Evolutionary conservation across 1,140 invertebrate genomes (phyloP).

Genomic region (Acyrthosiphon pisum): DNA sequence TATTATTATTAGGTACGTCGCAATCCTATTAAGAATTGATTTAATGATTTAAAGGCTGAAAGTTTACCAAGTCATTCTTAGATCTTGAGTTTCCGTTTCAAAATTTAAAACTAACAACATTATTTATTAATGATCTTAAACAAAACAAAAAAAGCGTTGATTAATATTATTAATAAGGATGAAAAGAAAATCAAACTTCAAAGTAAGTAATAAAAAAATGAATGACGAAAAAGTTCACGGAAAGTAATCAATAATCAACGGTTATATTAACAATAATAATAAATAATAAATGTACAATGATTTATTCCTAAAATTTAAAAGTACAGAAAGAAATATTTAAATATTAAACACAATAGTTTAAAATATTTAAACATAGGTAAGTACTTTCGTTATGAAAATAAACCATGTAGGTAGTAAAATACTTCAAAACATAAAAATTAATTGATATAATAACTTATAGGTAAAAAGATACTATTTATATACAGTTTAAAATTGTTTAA

Average conservation of each 20-base stretch:
- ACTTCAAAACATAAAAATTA: neutral
- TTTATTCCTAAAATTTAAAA: neutral
- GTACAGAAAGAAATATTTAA: neutral
- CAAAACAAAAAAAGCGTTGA: neutral
- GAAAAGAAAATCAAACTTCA: neutral
- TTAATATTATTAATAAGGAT: slow-evolving; percentile 14
- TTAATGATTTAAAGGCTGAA: neutral
- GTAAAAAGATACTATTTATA: neutral
- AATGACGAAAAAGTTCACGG: neutral
- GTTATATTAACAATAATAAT: neutral
- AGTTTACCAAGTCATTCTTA: neutral
- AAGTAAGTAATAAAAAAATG: neutral
- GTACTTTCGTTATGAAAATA: neutral
- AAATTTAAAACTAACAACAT: slow-evolving; percentile 22
- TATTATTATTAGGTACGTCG: neutral
- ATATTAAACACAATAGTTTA: neutral
- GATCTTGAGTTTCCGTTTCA: neutral
- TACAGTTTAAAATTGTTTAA: neutral
- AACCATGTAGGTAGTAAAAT: neutral
- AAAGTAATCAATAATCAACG: slow-evolving; percentile 8
- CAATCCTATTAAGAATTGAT: neutral
- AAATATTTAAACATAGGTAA: neutral
- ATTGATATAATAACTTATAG: neutral
- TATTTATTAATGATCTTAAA: slow-evolving; percentile 1
- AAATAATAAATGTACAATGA: neutral